Evolutionary conservation across 2,888 invertebrate genomes (phyloP).

Genomic region (Hirtodrosophila histrioides): DNA sequence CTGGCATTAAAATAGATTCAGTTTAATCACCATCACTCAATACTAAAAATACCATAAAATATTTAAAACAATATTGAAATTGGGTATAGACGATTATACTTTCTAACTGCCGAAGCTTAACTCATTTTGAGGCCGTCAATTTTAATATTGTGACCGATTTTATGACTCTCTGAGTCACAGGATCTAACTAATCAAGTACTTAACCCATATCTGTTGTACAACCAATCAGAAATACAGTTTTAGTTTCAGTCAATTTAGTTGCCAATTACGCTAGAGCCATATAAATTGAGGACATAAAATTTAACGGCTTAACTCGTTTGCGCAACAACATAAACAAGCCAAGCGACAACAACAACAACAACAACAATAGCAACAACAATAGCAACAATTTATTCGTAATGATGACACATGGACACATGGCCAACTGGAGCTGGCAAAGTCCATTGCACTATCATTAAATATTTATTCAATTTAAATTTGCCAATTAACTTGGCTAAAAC

Average conservation of each 20-base stretch:
- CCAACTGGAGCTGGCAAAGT: conserved; percentile 48
- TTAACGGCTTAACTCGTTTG: conserved; percentile 62
- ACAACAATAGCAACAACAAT: conserved; percentile 26
- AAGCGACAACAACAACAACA: conserved; percentile 15
- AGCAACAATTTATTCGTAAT: conserved; percentile 38
- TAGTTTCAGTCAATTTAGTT: conserved; percentile 44
- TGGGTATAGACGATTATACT: too few relatives aligned
- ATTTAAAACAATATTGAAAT: too few relatives aligned
- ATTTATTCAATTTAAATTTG: conserved; percentile 76
- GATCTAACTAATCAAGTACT: conserved; percentile 4
- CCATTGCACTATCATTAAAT: conserved; percentile 70
- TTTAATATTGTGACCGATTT: background rate
- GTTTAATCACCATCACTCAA: too few relatives aligned
- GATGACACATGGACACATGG: conserved; percentile 23
- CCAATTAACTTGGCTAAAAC: conserved; percentile 62
- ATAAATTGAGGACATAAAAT: conserved; percentile 63
- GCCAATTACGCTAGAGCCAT: conserved; percentile 60
- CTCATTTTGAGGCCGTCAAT: background rate
- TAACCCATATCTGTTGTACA: conserved; percentile 23
- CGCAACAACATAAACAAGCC: conserved; percentile 27
- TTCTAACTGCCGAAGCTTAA: too few relatives aligned
- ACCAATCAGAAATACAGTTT: conserved; percentile 29
- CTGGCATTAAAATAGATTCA: too few relatives aligned
- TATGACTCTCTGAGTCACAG: background rate
- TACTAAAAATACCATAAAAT: too few relatives aligned